Percentiles rank a stretch among this genome's conserved stretches.
phyloP scores from a whole-genome alignment of 2,797 vertebrate genomes.

The Eremophila alpestris region DNA sequence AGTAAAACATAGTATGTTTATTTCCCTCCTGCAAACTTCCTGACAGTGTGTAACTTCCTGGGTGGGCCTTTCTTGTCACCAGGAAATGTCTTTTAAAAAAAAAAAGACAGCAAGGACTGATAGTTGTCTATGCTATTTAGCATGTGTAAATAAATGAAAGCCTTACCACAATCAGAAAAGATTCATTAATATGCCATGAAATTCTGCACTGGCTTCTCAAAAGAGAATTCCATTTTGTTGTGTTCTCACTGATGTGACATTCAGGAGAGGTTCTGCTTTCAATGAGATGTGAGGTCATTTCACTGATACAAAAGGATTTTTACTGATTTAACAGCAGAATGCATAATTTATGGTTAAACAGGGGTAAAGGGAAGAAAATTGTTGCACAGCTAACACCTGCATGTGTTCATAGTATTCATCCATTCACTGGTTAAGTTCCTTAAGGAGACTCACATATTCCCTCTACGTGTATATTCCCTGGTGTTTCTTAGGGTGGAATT shows the following conservation, averaged over 20 bases:
- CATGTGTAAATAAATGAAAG: neutral
- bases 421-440: conserved; percentile 3
- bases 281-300: conserved; percentile 7
- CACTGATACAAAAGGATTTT: conserved; percentile 1
- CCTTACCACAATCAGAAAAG: neutral
- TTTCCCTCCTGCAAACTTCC: conserved; percentile 15
- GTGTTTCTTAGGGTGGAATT: neutral
- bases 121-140: neutral
- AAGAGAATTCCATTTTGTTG: neutral
- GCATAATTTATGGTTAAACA: neutral
- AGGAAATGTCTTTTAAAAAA: conserved; percentile 2
- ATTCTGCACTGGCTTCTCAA: neutral
- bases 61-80: neutral
- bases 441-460: conserved; percentile 18
- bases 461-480: neutral
- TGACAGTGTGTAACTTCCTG: neutral
- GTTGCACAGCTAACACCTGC: conserved; percentile 8
- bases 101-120: neutral
- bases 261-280: conserved; percentile 4
- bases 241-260: neutral
- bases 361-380: conserved; percentile 17
- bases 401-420: neutral
- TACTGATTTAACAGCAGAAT: conserved; percentile 49
- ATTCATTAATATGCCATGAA: neutral
- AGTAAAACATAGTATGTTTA: neutral